Evolutionary conservation across 1,140 invertebrate species (phyloP).

Genomic region (Subanguina moxae): DNA sequence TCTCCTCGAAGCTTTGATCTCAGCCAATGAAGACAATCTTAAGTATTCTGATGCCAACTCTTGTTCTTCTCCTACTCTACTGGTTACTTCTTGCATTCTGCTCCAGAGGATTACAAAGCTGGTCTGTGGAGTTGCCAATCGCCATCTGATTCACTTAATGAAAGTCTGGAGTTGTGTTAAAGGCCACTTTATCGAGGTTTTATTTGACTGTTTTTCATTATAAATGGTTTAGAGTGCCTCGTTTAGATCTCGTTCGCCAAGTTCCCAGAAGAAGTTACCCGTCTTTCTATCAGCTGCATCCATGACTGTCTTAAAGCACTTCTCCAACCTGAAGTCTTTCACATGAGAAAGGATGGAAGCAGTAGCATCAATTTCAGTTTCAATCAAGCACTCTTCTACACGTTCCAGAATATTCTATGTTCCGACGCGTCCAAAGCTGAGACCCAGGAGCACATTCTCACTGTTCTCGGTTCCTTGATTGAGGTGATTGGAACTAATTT

Average conservation of each 20-base stretch:
- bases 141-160: conserved; percentile 24
- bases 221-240: too few species aligned
- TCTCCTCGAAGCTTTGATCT: conserved; percentile 16
- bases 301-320: conserved; percentile 20
- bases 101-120: conserved; percentile 23
- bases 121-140: not conserved
- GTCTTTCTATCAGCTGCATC: conserved; percentile 9
- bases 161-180: conserved; percentile 18
- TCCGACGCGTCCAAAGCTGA: conserved; percentile 24
- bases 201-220: too few species aligned
- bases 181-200: conserved; percentile 28
- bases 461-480: conserved; percentile 17
- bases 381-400: conserved; percentile 18
- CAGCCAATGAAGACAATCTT: conserved; percentile 28
- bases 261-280: conserved; percentile 23
- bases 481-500: too few species aligned
- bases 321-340: conserved; percentile 16
- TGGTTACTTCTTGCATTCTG: not conserved
- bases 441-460: conserved; percentile 34
- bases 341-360: not conserved
- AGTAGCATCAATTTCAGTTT: conserved; percentile 14
- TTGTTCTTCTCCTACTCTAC: not conserved
- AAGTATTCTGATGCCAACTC: conserved; percentile 7
- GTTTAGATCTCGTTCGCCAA: conserved; percentile 24
- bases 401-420: conserved; percentile 27